A percentile compares a stretch with the other conserved stretches of the same genome.
Evolutionary conservation across 2,797 vertebrate species (phyloP).

Genomic region (Coendou prehensilis): DNA sequence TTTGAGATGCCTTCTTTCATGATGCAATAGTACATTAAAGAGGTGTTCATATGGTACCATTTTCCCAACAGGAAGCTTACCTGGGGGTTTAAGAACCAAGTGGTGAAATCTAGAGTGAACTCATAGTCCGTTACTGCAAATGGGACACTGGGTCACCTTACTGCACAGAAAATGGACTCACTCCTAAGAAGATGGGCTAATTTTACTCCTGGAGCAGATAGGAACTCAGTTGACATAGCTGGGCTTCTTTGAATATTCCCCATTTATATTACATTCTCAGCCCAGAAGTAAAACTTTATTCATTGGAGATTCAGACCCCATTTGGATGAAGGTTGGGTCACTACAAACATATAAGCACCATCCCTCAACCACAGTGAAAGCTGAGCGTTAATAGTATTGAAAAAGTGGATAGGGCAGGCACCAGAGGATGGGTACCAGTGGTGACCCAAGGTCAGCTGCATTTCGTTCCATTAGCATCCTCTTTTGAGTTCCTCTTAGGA

Average conservation of each 20-base stretch:
- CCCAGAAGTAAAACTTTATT: neutral
- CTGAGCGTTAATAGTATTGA: neutral
- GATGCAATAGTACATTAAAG: too few relatives aligned
- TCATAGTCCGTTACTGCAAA: neutral
- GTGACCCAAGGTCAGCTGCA: neutral
- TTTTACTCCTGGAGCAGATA: neutral
- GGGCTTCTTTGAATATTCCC: neutral
- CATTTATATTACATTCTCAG: neutral
- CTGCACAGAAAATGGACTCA: neutral
- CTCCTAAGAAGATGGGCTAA: neutral
- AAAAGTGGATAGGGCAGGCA: neutral
- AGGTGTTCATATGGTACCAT: neutral
- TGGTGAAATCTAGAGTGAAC: neutral
- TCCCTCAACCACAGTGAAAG: neutral
- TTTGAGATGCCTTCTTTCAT: neutral
- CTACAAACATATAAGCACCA: neutral
- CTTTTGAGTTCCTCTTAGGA: neutral
- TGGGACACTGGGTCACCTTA: neutral
- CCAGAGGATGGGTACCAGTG: neutral
- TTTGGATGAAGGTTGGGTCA: neutral
- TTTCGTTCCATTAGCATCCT: neutral
- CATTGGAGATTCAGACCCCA: neutral
- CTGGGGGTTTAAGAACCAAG: neutral
- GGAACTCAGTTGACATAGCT: too few relatives aligned
- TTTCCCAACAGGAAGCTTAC: neutral